A percentile compares a stretch with the other conserved stretches of the same genome.
Evolutionary conservation across 2,888 invertebrate species (phyloP).

Genomic region (Drosophila limbata): DNA sequence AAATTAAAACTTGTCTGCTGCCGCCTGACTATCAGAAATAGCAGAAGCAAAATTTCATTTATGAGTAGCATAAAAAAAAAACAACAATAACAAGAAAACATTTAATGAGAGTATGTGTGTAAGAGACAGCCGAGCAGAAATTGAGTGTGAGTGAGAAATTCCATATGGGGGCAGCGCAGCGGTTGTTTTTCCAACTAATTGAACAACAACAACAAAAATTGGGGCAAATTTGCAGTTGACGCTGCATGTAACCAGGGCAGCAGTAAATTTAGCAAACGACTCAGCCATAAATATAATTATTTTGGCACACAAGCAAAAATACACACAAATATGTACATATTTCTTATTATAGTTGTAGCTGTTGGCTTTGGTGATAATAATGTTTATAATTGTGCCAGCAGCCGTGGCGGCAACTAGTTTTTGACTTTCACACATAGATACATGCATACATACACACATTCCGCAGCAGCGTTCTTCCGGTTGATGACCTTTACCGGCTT

Average conservation of each 20-base stretch:
- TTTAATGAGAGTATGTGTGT: conserved; percentile 50
- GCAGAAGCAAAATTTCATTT: conserved; percentile 65
- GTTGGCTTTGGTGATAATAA: conserved; percentile 37
- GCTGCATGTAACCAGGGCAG: conserved; percentile 71
- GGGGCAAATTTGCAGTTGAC: conserved; percentile 79
- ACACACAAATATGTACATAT: background rate
- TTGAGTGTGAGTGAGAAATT: conserved; percentile 62
- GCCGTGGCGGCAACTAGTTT: conserved; percentile 43
- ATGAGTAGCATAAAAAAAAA: conserved; percentile 64
- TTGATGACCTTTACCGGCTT: conserved; percentile 84
- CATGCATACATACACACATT: conserved; percentile 35
- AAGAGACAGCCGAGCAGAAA: conserved; percentile 1
- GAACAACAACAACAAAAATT: conserved; percentile 66
- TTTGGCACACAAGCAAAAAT: conserved; percentile 25
- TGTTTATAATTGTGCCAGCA: conserved; percentile 44
- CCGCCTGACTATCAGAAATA: conserved; percentile 57
- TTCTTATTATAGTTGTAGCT: background rate
- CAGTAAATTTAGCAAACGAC: conserved; percentile 74
- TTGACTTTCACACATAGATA: conserved; percentile 54
- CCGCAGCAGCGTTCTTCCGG: conserved; percentile 76
- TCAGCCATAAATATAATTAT: conserved; percentile 71
- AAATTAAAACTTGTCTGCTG: conserved; percentile 64
- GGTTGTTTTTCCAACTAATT: conserved; percentile 59
- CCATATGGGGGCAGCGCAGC: conserved; percentile 49
- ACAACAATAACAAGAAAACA: conserved; percentile 22